Percentiles rank a stretch among this genome's conserved stretches.
Evolutionary conservation across 2,113 vertebrate genomes (phyloP).

Genomic region (Leptodactylus fuscus): DNA sequence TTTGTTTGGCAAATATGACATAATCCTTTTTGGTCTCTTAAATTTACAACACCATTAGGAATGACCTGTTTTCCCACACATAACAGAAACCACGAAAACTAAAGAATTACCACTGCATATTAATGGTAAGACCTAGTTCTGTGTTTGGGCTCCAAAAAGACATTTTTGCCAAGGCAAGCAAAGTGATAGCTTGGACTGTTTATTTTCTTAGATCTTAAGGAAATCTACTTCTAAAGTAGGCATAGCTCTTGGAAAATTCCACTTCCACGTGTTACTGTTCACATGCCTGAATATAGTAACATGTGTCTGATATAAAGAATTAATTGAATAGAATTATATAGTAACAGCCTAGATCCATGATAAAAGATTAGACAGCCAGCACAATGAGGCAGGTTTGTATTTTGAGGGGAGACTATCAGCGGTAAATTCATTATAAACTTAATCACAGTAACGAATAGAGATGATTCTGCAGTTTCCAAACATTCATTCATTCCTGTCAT

Average conservation of each 20-base stretch:
- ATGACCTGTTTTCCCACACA: conserved; percentile 71
- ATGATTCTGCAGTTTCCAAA: too few species aligned
- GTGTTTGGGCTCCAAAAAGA: background rate
- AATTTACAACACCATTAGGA: conserved; percentile 66
- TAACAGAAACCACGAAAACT: conserved; percentile 62
- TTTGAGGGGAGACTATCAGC: too few species aligned
- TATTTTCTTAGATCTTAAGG: conserved; percentile 26
- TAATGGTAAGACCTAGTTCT: conserved; percentile 15
- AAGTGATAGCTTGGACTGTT: conserved; percentile 9
- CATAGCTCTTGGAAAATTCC: background rate
- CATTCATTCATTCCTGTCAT: too few species aligned
- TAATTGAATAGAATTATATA: too few species aligned
- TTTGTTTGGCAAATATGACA: conserved; percentile 66
- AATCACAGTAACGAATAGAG: too few species aligned
- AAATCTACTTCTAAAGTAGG: background rate
- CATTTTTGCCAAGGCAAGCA: conserved; percentile 30
- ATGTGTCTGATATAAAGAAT: too few species aligned
- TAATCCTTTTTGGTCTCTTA: conserved; percentile 67
- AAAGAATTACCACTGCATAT: conserved; percentile 62
- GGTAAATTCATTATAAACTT: too few species aligned
- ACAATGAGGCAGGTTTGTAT: too few species aligned
- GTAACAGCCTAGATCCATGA: too few species aligned
- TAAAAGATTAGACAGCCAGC: too few species aligned
- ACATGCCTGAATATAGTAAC: background rate
- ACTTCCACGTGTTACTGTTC: background rate